Evolutionary conservation across 2,113 vertebrate genomes (phyloP).

Genomic region (Thryonomys swinderianus): DNA sequence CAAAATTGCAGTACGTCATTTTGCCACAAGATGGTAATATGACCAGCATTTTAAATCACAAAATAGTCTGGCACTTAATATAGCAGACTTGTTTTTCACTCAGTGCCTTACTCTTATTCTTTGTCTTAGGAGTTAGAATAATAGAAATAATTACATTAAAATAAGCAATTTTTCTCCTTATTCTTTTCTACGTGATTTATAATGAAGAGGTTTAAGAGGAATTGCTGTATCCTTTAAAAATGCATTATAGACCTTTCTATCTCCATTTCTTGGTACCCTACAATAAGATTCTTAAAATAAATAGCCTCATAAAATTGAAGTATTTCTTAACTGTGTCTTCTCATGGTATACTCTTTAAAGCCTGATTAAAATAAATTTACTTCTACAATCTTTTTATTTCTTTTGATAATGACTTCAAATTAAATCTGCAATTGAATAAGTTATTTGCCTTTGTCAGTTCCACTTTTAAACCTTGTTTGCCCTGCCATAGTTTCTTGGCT

Average conservation of each 20-base stretch:
- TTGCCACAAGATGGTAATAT: constrained; percentile 79
- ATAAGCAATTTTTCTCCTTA: constrained; percentile 65
- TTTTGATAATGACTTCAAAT: constrained; percentile 56
- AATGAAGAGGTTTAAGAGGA: constrained; percentile 65
- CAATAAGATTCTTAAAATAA: constrained; percentile 60
- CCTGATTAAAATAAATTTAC: constrained; percentile 68
- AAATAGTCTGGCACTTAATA: constrained; percentile 13
- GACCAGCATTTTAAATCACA: constrained; percentile 72
- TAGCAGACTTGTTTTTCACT: constrained; percentile 38
- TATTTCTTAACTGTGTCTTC: constrained; percentile 67
- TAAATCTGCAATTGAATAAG: constrained; percentile 49
- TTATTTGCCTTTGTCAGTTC: constrained; percentile 1
- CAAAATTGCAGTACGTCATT: constrained; percentile 70
- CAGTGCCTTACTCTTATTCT: constrained; percentile 54
- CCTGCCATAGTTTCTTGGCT: constrained; percentile 1
- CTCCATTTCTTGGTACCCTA: constrained; percentile 40
- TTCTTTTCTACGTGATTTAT: constrained; percentile 66
- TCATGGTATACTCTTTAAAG: constrained; percentile 65
- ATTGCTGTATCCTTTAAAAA: constrained; percentile 45
- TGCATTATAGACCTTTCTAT: constrained; percentile 6
- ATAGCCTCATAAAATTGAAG: constrained; percentile 67
- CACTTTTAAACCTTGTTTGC: constrained; percentile 35
- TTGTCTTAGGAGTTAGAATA: constrained; percentile 67
- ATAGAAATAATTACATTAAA: constrained; percentile 77
- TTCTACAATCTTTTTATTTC: constrained; percentile 53